Percentiles rank a stretch among this genome's conserved stretches.
Evolutionary conservation across 2,113 vertebrate species (phyloP).

Genomic region (Nymphicus hollandicus): DNA sequence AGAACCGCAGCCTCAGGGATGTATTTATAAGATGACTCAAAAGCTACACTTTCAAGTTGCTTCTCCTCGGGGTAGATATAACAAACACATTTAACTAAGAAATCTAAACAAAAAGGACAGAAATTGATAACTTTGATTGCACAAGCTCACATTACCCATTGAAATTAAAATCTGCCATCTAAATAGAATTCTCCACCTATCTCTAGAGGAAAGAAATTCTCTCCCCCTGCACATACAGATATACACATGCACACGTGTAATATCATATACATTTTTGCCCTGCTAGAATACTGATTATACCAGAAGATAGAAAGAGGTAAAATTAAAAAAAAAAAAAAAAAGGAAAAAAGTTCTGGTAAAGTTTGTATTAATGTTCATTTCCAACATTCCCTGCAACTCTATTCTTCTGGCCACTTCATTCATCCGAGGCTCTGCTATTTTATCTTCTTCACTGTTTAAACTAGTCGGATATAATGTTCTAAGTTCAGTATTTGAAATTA

Average conservation of each 20-base stretch:
- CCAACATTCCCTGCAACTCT: conserved; percentile 2
- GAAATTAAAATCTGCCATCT: conserved; percentile 45
- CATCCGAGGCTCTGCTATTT: conserved; percentile 43
- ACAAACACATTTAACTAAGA: conserved; percentile 71
- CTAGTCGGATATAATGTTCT: conserved; percentile 58
- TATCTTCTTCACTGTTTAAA: conserved; percentile 62
- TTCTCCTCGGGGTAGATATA: conserved; percentile 68
- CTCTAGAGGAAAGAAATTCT: conserved; percentile 16
- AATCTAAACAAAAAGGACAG: conserved; percentile 65
- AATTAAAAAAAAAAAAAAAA: background rate
- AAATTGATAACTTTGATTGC: conserved; percentile 70
- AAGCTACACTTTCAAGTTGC: conserved; percentile 75
- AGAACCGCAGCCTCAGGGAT: conserved; percentile 71
- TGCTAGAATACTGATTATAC: background rate
- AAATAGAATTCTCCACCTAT: conserved; percentile 48
- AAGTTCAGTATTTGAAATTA: conserved; percentile 67
- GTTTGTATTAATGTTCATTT: conserved; percentile 46
- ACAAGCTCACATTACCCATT: conserved; percentile 39
- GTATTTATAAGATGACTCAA: conserved; percentile 72
- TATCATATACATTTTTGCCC: background rate
- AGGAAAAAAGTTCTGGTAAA: conserved; percentile 45
- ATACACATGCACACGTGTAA: background rate
- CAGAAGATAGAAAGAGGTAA: background rate
- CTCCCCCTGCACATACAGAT: background rate
- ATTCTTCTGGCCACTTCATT: conserved; percentile 24